phyloP scores from a whole-genome alignment of 2,888 invertebrate species.

The Encarsia formosa region DNA sequence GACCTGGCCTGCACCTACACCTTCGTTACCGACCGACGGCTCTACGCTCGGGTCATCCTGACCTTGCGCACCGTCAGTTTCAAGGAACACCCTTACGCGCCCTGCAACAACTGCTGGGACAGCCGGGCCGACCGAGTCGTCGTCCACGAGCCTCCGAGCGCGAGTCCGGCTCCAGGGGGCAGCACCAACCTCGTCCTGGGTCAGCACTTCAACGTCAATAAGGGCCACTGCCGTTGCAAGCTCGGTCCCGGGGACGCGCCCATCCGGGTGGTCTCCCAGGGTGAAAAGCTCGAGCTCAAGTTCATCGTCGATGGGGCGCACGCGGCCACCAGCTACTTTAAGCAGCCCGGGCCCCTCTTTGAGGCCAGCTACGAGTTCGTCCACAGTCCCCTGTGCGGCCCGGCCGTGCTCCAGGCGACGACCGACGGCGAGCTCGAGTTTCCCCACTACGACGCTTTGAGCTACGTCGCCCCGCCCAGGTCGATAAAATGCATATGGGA shows the following conservation, averaged over 20 bases:
- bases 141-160: slow-evolving; percentile 64
- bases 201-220: slow-evolving; percentile 42
- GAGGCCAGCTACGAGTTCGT: slow-evolving; percentile 86
- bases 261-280: slow-evolving; percentile 69
- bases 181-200: slow-evolving; percentile 36
- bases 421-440: slow-evolving; percentile 85
- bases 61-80: slow-evolving; percentile 76
- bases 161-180: slow-evolving; percentile 57
- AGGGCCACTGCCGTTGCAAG: slow-evolving; percentile 68
- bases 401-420: slow-evolving; percentile 72
- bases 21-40: slow-evolving; percentile 76
- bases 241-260: slow-evolving; percentile 58
- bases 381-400: slow-evolving; percentile 83
- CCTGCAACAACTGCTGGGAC: slow-evolving; percentile 77
- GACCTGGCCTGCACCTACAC: slow-evolving; percentile 79
- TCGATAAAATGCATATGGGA: slow-evolving; percentile 73
- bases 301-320: slow-evolving; percentile 80
- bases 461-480: slow-evolving; percentile 51
- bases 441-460: slow-evolving; percentile 76
- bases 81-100: slow-evolving; percentile 59
- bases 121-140: slow-evolving; percentile 80
- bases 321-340: slow-evolving; percentile 83
- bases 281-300: slow-evolving; percentile 76
- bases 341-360: slow-evolving; percentile 77
- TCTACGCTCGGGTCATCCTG: slow-evolving; percentile 77